Evolutionary conservation across 92 coral and sea anemone species (phyloP), one percentile per base, ranked within the genome.

Genomic region (Palythoa heliodiscus): DNA sequence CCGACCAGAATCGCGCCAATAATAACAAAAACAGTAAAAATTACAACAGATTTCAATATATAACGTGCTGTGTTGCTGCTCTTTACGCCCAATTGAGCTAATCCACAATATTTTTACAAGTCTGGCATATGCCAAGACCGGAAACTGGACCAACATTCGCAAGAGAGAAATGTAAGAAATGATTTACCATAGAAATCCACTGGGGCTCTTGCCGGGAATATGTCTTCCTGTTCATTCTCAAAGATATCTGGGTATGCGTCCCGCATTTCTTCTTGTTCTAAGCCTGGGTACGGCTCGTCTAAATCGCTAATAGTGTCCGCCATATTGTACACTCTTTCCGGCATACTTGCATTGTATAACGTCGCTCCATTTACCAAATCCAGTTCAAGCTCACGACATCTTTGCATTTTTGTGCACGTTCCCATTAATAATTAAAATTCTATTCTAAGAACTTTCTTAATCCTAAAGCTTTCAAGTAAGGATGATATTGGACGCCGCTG

Each of bases 371-470:
- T 67, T 55, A 64, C 43, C 74, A 66, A 40, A n/a, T 67, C 74
- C 12, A 80, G 16, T 80, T 80, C 84, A 52, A 66, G 60, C 25
- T 80, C 84, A 80, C 84, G 84, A 73, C 84, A 80, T 80, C 84
- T 80, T 80, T 52, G 84, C 84, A 80, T 80, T 70, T 80, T 80
- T 64, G 84, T 64, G 69, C 15, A 63, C 69, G 52, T 80, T 80
- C 14, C 84, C 40, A 80, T 80, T 43, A 80, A 80, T 47, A 60
- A 80, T 80, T 80, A 66, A 80, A 80, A 80, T 66, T 80, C 64
- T 80, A 66, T 80, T 64, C 61, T 64, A 15, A 24, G 74, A 23
- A 50, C 74, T 66, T 80, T 61, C 74, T 66, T 55, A 80, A 48
- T 80, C 22, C 25, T 67, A 23, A 70, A 80, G 63, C 74, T 38